phyloP scores from a whole-genome alignment of 2,888 invertebrate species.

The Platycheirus rosarum region DNA sequence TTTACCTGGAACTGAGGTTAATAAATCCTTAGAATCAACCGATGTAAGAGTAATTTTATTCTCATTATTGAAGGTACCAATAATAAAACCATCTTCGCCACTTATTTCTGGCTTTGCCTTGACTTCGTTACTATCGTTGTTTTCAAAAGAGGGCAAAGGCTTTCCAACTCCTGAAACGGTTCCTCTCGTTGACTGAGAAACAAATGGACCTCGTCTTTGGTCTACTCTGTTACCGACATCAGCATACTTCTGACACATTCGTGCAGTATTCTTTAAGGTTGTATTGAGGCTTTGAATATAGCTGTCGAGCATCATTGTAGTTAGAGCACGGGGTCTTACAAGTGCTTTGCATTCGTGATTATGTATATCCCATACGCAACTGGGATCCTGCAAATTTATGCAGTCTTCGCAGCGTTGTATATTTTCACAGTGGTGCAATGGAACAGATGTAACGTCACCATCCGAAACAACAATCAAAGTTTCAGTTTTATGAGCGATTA shows the following conservation, averaged over 20 bases:
- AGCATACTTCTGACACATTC: constrained; percentile 78
- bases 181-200: constrained; percentile 74
- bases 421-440: constrained; percentile 91
- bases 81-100: constrained; percentile 76
- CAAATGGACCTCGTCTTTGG: constrained; percentile 57
- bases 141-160: constrained; percentile 45
- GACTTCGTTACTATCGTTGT: constrained; percentile 14
- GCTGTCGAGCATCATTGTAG: constrained; percentile 76
- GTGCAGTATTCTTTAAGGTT: constrained; percentile 79
- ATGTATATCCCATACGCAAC: constrained; percentile 96
- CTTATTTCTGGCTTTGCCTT: constrained; percentile 31
- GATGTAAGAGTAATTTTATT: constrained; percentile 80
- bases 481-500: constrained; percentile 89
- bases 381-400: constrained; percentile 96
- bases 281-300: constrained; percentile 80
- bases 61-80: constrained; percentile 78
- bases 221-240: constrained; percentile 71
- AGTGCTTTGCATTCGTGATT: constrained; percentile 84
- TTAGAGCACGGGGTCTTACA: constrained; percentile 76
- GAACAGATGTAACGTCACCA: constrained; percentile 92
- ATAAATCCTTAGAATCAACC: constrained; percentile 78
- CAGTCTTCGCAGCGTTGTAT: constrained; percentile 89
- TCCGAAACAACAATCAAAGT: constrained; percentile 94
- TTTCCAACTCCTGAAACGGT: constrained; percentile 75
- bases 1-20: constrained; percentile 60